These are phyloP conservation scores for Lithophane ornitopus DNA, from an alignment of 2,888 invertebrate genomes.

Conservation along the genomic window DNA sequence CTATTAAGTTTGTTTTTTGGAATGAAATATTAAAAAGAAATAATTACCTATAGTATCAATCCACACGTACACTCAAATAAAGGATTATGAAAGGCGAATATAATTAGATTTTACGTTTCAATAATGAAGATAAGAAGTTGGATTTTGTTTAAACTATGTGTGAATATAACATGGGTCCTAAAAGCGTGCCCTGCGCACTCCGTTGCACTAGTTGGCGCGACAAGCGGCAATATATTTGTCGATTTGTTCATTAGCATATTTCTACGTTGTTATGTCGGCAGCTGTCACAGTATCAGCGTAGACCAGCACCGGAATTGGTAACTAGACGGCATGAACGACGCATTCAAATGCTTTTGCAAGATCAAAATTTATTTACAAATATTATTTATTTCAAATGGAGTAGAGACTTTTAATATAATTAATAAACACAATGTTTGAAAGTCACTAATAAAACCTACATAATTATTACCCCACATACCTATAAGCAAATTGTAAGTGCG, in stretches of 20 bases:
- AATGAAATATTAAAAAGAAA: conserved; percentile 17
- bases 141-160: conserved; percentile 3
- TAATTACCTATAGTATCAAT: not conserved
- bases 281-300: conserved; percentile 54
- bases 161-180: conserved; percentile 48
- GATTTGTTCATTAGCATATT: conserved; percentile 65
- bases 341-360: conserved; percentile 25
- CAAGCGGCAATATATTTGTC: conserved; percentile 38
- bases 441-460: not conserved
- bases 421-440: not conserved
- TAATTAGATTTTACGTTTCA: not conserved
- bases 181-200: conserved; percentile 48
- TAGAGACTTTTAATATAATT: not conserved
- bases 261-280: conserved; percentile 53
- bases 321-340: conserved; percentile 14
- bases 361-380: not conserved
- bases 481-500: not conserved
- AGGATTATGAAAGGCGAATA: not conserved
- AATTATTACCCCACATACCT: not conserved
- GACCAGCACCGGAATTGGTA: conserved; percentile 24
- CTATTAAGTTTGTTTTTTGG: conserved; percentile 47
- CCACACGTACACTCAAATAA: not conserved
- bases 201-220: conserved; percentile 22
- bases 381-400: not conserved
- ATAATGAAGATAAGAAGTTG: not conserved